Conservation (phyloP, 1,140 invertebrate genomes). For the Diprion similis region DNA sequence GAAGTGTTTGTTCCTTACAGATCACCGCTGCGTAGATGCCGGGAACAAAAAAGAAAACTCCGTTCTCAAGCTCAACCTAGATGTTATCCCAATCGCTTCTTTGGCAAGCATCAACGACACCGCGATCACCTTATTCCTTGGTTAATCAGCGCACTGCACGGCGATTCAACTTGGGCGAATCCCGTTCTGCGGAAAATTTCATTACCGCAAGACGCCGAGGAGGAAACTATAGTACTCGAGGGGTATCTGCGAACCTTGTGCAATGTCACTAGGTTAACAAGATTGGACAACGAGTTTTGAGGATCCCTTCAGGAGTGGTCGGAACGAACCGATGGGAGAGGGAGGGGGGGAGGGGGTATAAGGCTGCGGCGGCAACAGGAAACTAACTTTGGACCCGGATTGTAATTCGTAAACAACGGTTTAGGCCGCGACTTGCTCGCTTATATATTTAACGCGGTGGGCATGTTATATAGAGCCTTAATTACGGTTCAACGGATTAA, state of each 20-base stretch:
- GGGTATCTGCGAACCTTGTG: neutral
- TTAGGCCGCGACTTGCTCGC: neutral
- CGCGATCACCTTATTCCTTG: neutral
- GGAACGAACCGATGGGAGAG: no score
- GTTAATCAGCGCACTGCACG: no score
- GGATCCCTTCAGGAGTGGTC: no score
- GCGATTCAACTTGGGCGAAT: no score
- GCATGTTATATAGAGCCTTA: neutral
- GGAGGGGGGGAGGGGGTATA: neutral
- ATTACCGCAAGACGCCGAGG: no score
- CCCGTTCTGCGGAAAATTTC: no score
- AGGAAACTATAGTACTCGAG: neutral
- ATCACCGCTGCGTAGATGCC: no score
- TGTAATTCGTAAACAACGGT: slow-evolving; percentile 1
- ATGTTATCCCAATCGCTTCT: slow-evolving; percentile 7
- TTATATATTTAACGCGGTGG: neutral
- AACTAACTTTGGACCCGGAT: slow-evolving; percentile 7
- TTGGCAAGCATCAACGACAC: slow-evolving; percentile 12
- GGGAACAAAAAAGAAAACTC: neutral
- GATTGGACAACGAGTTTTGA: neutral
- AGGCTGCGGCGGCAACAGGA: neutral
- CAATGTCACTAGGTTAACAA: neutral
- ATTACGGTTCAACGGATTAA: slow-evolving; percentile 5
- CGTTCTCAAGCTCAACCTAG: neutral
- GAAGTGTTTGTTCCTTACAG: no score